A percentile compares a stretch with the other conserved stretches of the same genome.
phyloP scores from a whole-genome alignment of 2,113 vertebrate species.

The Nicator chloris region DNA sequence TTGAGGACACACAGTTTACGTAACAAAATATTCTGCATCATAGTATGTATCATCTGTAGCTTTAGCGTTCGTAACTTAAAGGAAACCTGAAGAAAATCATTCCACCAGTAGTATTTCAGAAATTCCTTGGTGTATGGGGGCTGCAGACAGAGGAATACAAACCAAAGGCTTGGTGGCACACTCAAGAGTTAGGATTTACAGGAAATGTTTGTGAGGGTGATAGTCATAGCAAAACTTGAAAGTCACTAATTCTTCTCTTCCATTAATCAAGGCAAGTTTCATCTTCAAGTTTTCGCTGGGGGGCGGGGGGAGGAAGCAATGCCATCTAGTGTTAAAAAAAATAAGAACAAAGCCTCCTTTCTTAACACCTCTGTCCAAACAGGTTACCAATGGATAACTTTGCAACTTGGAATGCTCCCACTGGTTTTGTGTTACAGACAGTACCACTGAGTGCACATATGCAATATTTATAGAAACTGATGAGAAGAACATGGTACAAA shows the following conservation, averaged over 20 bases:
- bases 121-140: not conserved
- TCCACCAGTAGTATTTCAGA: not conserved
- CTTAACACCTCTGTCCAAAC: not conserved
- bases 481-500: not conserved
- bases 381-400: not conserved
- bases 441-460: not conserved
- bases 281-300: not conserved
- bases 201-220: not conserved
- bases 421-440: not conserved
- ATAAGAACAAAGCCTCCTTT: not conserved
- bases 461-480: not conserved
- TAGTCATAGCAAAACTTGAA: not conserved
- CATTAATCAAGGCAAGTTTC: not conserved
- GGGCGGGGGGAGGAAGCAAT: not conserved
- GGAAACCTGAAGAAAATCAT: not conserved
- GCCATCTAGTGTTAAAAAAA: not conserved
- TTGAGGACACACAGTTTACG: not conserved
- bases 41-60: not conserved
- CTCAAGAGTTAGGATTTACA: not conserved
- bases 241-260: not conserved
- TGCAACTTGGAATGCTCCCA: not conserved
- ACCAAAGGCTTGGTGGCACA: not conserved
- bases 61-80: not conserved
- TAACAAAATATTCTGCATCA: not conserved
- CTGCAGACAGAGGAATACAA: not conserved